Base-by-base conservation (phyloP, 2,797 vertebrate species). In the Chelon auratus region DNA sequence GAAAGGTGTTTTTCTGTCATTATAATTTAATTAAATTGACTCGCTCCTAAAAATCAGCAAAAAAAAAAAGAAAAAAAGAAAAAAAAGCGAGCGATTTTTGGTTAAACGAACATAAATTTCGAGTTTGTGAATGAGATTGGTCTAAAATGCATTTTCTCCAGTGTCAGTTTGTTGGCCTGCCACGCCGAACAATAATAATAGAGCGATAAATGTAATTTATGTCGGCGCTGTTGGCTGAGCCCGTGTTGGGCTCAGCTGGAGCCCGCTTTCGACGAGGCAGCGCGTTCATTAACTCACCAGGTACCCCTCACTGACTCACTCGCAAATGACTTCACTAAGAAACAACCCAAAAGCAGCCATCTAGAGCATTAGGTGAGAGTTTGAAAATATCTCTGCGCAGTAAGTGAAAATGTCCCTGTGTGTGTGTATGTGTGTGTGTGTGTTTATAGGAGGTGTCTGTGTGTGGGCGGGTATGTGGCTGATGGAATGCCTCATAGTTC, bases 121-220 rank as follows among this genome's bases (percentile, higher is more conserved):
- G 40, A 75, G 55, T 55, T 87, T 61, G 66, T 60, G 42, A 80
- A 65, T 51, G 59, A 64, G 26, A 59, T 45, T 73, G 59, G 39
- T 57, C 62, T 69, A 53, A 75, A 53, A 50, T 40, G 60, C 71
- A 17, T 72, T 74, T 77, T 86, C 76, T 37, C 58, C 9, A 22
- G 5, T 51, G 78, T 83, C 78, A 80, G 54, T 62, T 78, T 77
- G 84, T 82, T 87, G 84, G 84, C 84, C 80, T 86, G 87, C 83
- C 79, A 78, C 45, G 78, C 47, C 79, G 76, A 79, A 83, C 45
- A 87, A 86, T 81, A 88, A 89, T 87, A 87, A 90, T 70, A 73
- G 47, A 86, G 68, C 82, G 76, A 90, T 92, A 87, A 91, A 87
- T 75, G 72, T 85, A 81, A 91, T 93, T 91, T 90, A 91, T 82